A percentile compares a stretch with the other conserved stretches of the same genome.
Evolutionary conservation across 2,113 vertebrate species (phyloP).

Genomic region (Cacatua alba): DNA sequence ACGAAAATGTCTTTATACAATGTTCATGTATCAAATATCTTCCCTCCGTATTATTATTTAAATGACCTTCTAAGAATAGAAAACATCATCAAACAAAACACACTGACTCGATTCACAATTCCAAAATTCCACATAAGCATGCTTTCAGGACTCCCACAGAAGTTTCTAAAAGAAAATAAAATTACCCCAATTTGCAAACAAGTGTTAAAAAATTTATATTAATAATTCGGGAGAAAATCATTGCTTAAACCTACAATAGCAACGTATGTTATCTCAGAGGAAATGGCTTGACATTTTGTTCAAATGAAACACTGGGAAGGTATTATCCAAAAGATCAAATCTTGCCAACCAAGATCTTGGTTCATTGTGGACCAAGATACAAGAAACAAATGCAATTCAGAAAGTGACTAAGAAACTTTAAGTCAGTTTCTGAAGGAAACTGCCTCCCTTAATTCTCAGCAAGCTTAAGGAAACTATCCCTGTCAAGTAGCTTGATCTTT

Average conservation of each 20-base stretch:
- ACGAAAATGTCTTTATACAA: conserved; percentile 22
- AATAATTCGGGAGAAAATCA: not conserved
- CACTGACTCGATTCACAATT: not conserved
- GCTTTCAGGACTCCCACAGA: not conserved
- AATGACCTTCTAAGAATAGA: not conserved
- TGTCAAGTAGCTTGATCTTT: not conserved
- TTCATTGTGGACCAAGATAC: not conserved
- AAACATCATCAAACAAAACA: not conserved
- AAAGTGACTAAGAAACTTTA: not conserved
- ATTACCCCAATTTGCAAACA: not conserved
- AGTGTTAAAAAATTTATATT: not conserved
- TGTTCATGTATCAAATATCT: not conserved
- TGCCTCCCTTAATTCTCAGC: not conserved
- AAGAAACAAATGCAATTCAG: not conserved
- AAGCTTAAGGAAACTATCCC: not conserved
- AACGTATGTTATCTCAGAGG: rapidly evolving
- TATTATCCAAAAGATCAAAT: not conserved
- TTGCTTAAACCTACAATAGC: not conserved
- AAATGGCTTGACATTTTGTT: not conserved
- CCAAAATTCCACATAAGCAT: not conserved
- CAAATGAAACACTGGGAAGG: not conserved
- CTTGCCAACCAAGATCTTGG: not conserved
- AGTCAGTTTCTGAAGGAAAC: not conserved
- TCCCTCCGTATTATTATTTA: not conserved
- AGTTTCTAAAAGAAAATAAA: not conserved